phyloP scores from a whole-genome alignment of 37 sponge, comb jelly and placozoan genomes.

The Aphrocallistes beatrix region DNA sequence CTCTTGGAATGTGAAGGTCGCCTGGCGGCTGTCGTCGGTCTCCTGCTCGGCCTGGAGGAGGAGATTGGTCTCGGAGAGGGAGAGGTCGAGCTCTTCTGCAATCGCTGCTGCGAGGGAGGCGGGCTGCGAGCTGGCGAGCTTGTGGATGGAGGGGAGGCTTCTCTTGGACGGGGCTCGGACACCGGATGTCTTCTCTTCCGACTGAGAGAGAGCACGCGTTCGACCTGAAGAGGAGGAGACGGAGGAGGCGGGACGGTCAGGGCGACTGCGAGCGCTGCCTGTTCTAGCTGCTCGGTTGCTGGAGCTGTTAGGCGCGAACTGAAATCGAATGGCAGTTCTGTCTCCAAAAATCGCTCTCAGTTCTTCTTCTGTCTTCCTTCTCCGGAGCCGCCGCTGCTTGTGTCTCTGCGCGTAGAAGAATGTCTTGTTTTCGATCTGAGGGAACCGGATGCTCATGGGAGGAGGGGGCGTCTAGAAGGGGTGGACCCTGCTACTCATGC shows the following conservation, averaged over 20 bases:
- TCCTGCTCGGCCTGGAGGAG: conserved; percentile 8
- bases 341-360: conserved; percentile 8
- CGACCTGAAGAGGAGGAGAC: neutral
- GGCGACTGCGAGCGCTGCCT: neutral
- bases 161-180: neutral
- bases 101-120: neutral
- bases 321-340: neutral
- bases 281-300: neutral
- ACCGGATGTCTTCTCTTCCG: neutral
- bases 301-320: neutral
- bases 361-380: neutral
- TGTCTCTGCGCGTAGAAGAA: conserved; percentile 10
- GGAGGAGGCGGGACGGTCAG: neutral
- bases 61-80: neutral
- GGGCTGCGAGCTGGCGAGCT: no score
- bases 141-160: neutral
- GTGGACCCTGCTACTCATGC: neutral
- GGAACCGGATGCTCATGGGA: neutral
- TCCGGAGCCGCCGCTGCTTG: neutral
- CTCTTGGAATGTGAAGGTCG: conserved; percentile 26
- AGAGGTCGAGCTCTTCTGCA: neutral
- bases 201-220: neutral
- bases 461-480: neutral
- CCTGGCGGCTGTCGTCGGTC: neutral
- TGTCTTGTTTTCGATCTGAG: neutral